Conservation (phyloP, 1,140 invertebrate genomes). For the Dolichoris vasculosae region DNA sequence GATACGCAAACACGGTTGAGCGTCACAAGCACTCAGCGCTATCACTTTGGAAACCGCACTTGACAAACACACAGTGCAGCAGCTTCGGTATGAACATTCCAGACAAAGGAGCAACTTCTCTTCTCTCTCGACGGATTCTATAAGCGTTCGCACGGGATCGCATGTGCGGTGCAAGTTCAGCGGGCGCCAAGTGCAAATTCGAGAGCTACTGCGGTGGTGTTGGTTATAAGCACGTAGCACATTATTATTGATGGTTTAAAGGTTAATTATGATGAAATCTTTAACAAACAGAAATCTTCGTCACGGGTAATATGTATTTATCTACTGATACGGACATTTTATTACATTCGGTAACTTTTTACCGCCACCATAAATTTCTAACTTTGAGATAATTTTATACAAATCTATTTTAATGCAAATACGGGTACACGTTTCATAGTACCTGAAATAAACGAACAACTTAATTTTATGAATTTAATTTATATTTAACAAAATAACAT, state of each 20-base stretch:
- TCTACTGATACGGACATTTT: too few relatives aligned
- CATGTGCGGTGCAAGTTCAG: neutral
- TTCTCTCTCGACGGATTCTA: neutral
- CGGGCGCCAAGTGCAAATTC: slow-evolving; percentile 15
- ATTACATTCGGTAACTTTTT: too few relatives aligned
- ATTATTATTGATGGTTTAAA: slow-evolving; percentile 17
- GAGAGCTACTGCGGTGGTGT: neutral
- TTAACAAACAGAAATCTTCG: neutral
- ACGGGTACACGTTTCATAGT: too few relatives aligned
- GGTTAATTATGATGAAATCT: slow-evolving; percentile 16
- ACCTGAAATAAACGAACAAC: too few relatives aligned
- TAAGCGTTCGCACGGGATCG: neutral
- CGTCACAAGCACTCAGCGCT: neutral
- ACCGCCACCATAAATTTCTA: too few relatives aligned
- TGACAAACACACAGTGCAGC: slow-evolving; percentile 11
- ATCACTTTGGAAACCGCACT: slow-evolving; percentile 31
- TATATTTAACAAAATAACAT: too few relatives aligned
- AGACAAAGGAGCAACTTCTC: slow-evolving; percentile 6
- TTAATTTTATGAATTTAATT: too few relatives aligned
- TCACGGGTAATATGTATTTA: too few relatives aligned
- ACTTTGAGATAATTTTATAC: too few relatives aligned
- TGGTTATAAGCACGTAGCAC: neutral
- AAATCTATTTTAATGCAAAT: too few relatives aligned
- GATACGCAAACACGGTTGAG: slow-evolving; percentile 1
- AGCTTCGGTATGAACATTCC: neutral